Percentiles rank a stretch among this genome's conserved stretches.
Conservation (phyloP, 1,140 invertebrate species). For the Homarus americanus region DNA sequence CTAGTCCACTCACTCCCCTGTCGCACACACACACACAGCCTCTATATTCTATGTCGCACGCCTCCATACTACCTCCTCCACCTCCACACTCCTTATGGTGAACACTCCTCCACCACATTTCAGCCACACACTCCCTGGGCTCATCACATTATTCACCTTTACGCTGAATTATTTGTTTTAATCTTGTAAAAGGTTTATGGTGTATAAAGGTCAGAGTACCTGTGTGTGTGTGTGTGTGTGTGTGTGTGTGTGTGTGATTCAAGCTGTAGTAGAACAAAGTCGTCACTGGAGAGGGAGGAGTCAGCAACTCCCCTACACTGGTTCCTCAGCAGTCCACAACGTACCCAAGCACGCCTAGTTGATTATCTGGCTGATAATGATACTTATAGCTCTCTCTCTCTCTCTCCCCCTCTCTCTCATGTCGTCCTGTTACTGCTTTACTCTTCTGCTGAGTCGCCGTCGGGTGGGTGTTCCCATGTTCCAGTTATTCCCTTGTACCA, state of each 20-base stretch:
- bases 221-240: neutral
- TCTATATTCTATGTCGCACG: neutral
- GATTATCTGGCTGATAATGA: neutral
- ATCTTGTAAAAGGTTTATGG: no score
- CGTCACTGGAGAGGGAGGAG: no score
- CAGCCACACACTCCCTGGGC: no score
- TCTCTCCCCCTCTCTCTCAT: neutral
- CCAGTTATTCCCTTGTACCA: no score
- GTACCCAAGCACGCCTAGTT: conserved; percentile 12
- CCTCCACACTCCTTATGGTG: neutral
- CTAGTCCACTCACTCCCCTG: neutral
- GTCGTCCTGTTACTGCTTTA: neutral
- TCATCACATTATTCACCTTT: neutral
- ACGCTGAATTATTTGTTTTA: neutral
- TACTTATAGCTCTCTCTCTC: neutral
- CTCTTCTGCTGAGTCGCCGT: no score
- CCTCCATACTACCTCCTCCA: neutral
- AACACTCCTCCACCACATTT: neutral
- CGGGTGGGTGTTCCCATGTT: no score
- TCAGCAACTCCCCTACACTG: neutral
- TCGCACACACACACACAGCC: neutral
- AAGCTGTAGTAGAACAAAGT: no score
- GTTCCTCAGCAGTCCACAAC: neutral
- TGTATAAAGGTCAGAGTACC: no score
- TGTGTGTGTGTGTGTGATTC: no score